phyloP scores from a whole-genome alignment of 2,113 vertebrate genomes.

The Alethe castanea region DNA sequence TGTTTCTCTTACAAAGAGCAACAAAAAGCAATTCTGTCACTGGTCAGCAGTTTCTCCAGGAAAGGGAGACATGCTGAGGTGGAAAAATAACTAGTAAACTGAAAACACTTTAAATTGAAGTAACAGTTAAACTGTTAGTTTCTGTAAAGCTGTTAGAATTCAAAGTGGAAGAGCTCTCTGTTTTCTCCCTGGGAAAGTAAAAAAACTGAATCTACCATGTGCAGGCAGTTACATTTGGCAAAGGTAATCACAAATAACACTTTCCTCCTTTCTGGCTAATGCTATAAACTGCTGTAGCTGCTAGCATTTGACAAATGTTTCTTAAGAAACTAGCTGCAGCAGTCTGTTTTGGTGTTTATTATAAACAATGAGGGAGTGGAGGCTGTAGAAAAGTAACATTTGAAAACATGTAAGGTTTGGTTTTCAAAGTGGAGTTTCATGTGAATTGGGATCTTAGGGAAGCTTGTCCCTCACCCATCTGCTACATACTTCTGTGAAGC shows the following conservation, averaged over 20 bases:
- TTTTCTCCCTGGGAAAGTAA: background rate
- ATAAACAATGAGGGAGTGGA: background rate
- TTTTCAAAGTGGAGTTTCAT: background rate
- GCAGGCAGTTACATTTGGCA: background rate
- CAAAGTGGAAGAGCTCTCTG: background rate
- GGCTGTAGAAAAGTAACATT: background rate
- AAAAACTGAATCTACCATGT: fast-evolving
- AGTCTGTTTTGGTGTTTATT: background rate
- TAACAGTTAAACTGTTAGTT: background rate
- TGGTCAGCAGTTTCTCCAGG: background rate
- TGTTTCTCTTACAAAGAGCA: background rate
- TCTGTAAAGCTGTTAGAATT: background rate
- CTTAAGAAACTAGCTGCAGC: background rate
- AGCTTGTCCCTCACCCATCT: background rate
- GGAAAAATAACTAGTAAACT: background rate
- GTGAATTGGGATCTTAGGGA: background rate
- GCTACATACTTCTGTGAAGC: background rate
- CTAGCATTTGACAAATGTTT: background rate
- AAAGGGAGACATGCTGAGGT: background rate
- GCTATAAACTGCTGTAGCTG: background rate
- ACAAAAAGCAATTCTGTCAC: background rate
- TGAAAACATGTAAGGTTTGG: background rate
- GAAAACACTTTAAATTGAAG: background rate
- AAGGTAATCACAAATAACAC: background rate
- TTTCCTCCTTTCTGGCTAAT: background rate